These are phyloP conservation scores for Caenorhabditis doughertyi DNA, from an alignment of 2,888 invertebrate species.

Conservation along the genomic window DNA sequence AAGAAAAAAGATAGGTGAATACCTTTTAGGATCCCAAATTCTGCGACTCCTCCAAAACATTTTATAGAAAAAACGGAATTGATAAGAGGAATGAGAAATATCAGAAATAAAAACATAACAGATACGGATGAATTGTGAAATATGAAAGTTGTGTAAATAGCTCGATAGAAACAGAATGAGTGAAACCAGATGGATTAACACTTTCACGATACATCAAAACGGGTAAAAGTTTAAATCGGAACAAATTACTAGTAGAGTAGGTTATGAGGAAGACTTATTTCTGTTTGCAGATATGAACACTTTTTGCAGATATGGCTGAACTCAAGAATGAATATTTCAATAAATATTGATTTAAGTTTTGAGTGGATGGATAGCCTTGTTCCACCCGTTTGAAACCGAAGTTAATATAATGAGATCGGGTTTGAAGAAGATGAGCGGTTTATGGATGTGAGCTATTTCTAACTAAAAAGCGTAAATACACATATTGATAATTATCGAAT, in stretches of 20 bases:
- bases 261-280: not conserved
- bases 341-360: too few species aligned
- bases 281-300: not conserved
- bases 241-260: not conserved
- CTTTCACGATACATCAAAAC: slow-evolving; percentile 16
- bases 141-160: slow-evolving; percentile 10
- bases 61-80: slow-evolving; percentile 30
- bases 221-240: not conserved
- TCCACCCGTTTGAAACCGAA: too few species aligned
- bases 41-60: slow-evolving; percentile 52
- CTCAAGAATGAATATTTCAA: too few species aligned
- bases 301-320: not conserved
- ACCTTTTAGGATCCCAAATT: slow-evolving; percentile 32
- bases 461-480: too few species aligned
- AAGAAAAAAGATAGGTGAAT: not conserved
- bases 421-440: too few species aligned
- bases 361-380: too few species aligned
- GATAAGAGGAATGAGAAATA: not conserved
- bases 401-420: too few species aligned
- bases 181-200: slow-evolving; percentile 40
- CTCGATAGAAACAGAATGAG: slow-evolving; percentile 2
- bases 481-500: too few species aligned
- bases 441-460: too few species aligned
- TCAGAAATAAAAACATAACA: not conserved
- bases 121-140: slow-evolving; percentile 2